Evolutionary conservation across 2,888 invertebrate species (phyloP).

Genomic region (Automeris io): DNA sequence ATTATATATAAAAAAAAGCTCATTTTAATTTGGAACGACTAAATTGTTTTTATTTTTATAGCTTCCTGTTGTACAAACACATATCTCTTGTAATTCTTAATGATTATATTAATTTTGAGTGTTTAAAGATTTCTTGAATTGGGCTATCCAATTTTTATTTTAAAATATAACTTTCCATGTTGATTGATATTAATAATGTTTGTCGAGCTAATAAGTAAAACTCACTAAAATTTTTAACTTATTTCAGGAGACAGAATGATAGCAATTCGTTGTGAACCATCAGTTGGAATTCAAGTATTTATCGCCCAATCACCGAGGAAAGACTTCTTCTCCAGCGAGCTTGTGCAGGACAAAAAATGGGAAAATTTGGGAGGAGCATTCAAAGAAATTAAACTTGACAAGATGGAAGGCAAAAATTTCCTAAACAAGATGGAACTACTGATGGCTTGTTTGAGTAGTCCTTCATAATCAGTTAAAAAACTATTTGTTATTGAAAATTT

Average conservation of each 20-base stretch:
- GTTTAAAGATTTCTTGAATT: too few species aligned
- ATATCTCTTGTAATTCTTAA: too few species aligned
- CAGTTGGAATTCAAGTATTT: conserved; percentile 91
- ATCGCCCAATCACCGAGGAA: conserved; percentile 92
- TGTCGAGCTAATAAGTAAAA: too few species aligned
- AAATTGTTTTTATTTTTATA: too few species aligned
- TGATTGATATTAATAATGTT: too few species aligned
- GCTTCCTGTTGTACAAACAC: too few species aligned
- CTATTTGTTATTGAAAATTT: too few species aligned
- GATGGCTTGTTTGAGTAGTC: conserved; percentile 92
- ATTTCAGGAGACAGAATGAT: conserved; percentile 84
- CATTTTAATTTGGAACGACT: too few species aligned
- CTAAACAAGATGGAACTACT: conserved; percentile 96
- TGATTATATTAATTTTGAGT: too few species aligned
- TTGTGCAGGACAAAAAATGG: conserved; percentile 95
- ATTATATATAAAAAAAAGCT: too few species aligned
- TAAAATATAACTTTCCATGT: too few species aligned
- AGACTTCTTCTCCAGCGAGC: conserved; percentile 90
- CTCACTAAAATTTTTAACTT: conserved; percentile 5
- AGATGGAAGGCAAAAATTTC: conserved; percentile 97
- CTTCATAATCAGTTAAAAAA: conserved; percentile 65
- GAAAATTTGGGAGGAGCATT: conserved; percentile 95
- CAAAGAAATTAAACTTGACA: conserved; percentile 91
- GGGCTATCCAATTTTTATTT: too few species aligned
- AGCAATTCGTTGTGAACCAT: conserved; percentile 93